phyloP scores from a whole-genome alignment of 2,888 invertebrate genomes.

The Cantharis flavilabris region DNA sequence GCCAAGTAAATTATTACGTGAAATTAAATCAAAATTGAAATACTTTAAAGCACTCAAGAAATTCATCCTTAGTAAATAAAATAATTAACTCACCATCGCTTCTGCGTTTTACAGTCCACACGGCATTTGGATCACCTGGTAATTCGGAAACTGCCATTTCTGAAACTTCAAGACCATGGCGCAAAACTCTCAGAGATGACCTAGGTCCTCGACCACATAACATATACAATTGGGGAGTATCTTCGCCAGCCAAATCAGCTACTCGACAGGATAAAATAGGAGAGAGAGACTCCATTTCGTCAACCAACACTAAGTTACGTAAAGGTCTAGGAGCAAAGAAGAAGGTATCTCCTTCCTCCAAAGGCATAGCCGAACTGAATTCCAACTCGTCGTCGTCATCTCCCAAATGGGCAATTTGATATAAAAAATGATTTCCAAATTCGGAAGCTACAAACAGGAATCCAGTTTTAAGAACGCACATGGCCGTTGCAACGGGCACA shows the following conservation, averaged over 20 bases:
- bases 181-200: constrained; percentile 87
- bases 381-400: constrained; percentile 99
- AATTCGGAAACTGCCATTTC: constrained; percentile 99
- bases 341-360: constrained; percentile 98
- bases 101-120: constrained; percentile 97
- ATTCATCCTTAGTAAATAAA: not conserved
- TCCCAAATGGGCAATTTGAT: constrained; percentile 98
- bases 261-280: constrained; percentile 83
- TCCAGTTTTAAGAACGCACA: constrained; percentile 98
- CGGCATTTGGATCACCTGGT: constrained; percentile 99
- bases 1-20: not conserved
- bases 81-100: constrained; percentile 82
- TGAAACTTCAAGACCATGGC: constrained; percentile 97
- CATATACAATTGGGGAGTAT: constrained; percentile 97
- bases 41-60: not conserved
- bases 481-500: constrained; percentile 92
- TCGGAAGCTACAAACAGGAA: constrained; percentile 98
- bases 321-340: constrained; percentile 95
- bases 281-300: constrained; percentile 94
- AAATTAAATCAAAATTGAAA: not conserved
- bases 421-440: constrained; percentile 98
- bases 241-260: constrained; percentile 96
- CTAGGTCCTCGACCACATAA: constrained; percentile 95
- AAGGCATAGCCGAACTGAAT: constrained; percentile 96
- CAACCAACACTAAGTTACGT: constrained; percentile 93